Base-by-base conservation (phyloP, 2,888 invertebrate genomes). In the Apantesis nais region DNA sequence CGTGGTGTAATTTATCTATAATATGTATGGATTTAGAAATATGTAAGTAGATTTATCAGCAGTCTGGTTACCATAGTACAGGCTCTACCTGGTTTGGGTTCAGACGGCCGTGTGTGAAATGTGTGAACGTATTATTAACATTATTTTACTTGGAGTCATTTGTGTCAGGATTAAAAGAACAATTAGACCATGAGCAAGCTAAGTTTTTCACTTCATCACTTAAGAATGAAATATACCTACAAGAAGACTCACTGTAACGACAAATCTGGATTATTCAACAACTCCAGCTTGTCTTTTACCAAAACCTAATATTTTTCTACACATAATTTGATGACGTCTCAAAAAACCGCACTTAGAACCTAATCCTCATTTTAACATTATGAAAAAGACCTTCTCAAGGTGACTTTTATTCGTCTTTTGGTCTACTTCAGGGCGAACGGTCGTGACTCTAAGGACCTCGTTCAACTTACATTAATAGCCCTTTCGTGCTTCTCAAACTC, bases 401-500 rank as follows among this genome's bases (percentile, higher is more conserved):
- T 65, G 65, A 65, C 16, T 22, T 34, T 34, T n/a, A 34, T 14
- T 31, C 34, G 65, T 31, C 65, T 68, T 62, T 41, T 29, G 12
- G 16, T 52, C n/a, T 48, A 62, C 48, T 34, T 52, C 31, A 65
- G 65, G 34, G n/a, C 52, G 34, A 34, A 1, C 22, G 34, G 52
- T 52, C 48, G n/a, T 12, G 7, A 29, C n/a, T 16, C 12, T 1
- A 48, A 48, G 8, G 1, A 8, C n/a, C n/a, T 12, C 1, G 7
- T 34, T 5, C 19, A 52, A 52, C 31, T 52, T 31, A 52, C 34
- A 65, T 52, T 34, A 34, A 65, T 37, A 52, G 52, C 34, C 14
- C 52, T 34, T 52, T 65, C 34, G 22, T n/a, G 44, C 16, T 7
- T 5, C 44, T 14, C 12, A 64, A 62, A 37, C 29, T 58, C 16